Conservation (phyloP, 2,888 invertebrate genomes). For the Laothoe populi region DNA sequence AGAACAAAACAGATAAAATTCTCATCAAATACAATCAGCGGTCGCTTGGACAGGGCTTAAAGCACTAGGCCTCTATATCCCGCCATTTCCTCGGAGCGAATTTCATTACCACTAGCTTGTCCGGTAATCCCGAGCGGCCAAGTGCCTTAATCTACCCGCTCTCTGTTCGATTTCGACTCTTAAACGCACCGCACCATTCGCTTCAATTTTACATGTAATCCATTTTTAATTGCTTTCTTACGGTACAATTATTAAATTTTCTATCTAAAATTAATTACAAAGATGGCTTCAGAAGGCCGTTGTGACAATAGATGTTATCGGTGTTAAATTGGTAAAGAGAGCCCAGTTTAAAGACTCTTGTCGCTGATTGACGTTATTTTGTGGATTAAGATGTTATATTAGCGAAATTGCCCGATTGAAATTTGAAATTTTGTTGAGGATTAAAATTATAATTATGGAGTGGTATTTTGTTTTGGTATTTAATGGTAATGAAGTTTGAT, state of each 20-base stretch:
- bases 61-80: constrained; percentile 74
- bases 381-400: constrained; percentile 43
- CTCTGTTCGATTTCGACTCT: constrained; percentile 75
- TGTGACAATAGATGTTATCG: constrained; percentile 77
- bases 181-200: constrained; percentile 67
- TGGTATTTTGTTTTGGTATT: background rate
- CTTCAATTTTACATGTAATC: constrained; percentile 81
- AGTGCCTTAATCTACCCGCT: constrained; percentile 79
- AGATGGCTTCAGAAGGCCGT: constrained; percentile 69
- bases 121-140: constrained; percentile 75
- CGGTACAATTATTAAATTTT: constrained; percentile 71
- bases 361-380: constrained; percentile 64
- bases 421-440: constrained; percentile 38
- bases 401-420: constrained; percentile 46
- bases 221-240: constrained; percentile 78
- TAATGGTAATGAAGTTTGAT: constrained; percentile 10
- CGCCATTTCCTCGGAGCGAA: constrained; percentile 76
- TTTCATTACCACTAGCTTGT: constrained; percentile 82
- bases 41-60: constrained; percentile 78
- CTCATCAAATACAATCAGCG: constrained; percentile 82
- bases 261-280: constrained; percentile 75
- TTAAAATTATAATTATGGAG: background rate
- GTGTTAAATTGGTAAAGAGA: constrained; percentile 68
- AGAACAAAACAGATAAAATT: constrained; percentile 79
- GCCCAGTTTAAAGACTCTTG: constrained; percentile 47